Evolutionary conservation across 2,797 vertebrate genomes (phyloP), one percentile per base, ranked within the genome.

Genomic region (Ptychadena robeensis): DNA sequence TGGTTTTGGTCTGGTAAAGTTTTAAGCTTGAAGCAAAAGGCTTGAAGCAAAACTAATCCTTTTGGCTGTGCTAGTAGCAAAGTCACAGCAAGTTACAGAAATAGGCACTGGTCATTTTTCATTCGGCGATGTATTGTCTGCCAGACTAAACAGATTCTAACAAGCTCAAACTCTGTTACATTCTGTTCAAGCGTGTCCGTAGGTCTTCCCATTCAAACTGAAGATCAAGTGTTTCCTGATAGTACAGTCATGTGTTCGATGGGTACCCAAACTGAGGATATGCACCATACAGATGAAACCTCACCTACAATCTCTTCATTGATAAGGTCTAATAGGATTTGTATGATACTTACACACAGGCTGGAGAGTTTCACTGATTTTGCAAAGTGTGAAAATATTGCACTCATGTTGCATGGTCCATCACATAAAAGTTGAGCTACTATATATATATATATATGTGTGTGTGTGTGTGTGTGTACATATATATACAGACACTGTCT

Each of bases 131-230:
- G 68, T 35, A 59, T 27, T 65, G 15, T 18, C 44, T 73, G 32
- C 57, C 25, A 69, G 35, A 18, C 28, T 40, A 14, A 28, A 69
- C 32, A 31, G 15, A 28, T 73, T 64, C 34, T 59, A 68, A 82
- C 65, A 69, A 31, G 35, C 25, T 34, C 28, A 69, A 61, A 63
- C 63, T 44, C 32, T 65, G 30, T 57, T 53, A 53, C 67, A 68
- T 83, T 65, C 44, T 73, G 30, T 74, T 86, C 69, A 89, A 91
- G 90, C 64, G 30, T 63, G 37, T 72, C 83, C 87, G 15, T 77
- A 85, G 87, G 77, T 74, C 53, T 86, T 4, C 67, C 34, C 72
- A 84, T 86, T 67, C 83, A 70, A 87, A 48, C 72, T 59, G 82
- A 40, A 82, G 3, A 28, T 14, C 81, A 77, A 28, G 80, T 83